These are phyloP conservation scores for Corythaeola cristata DNA, from an alignment of 2,113 vertebrate species.

Conservation along the genomic window DNA sequence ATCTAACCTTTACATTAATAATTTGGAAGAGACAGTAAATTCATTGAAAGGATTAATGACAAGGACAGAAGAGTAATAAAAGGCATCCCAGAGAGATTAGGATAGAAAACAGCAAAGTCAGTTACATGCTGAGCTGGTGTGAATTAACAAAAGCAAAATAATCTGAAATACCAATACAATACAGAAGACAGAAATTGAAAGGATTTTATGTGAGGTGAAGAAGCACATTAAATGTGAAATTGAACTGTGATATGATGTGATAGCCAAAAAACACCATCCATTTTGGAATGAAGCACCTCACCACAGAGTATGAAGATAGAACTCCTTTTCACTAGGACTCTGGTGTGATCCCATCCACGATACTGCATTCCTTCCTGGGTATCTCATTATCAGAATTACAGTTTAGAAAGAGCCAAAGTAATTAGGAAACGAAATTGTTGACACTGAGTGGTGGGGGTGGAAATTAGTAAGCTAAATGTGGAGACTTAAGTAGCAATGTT, in stretches of 20 bases:
- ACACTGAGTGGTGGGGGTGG: not conserved
- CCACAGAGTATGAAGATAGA: not conserved
- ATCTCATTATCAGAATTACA: not conserved
- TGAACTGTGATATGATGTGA: not conserved
- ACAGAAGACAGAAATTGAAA: not conserved
- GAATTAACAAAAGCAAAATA: slow-evolving; percentile 1
- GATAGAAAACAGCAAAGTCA: not conserved
- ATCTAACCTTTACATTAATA: slow-evolving; percentile 25
- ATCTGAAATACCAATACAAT: not conserved
- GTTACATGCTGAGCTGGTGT: not conserved
- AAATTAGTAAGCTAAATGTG: slow-evolving; percentile 21
- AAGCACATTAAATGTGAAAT: not conserved
- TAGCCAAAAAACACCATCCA: not conserved
- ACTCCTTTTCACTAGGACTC: not conserved
- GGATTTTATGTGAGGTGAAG: not conserved
- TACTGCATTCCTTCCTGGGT: not conserved
- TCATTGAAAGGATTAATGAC: slow-evolving; percentile 6
- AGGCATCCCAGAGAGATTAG: not conserved
- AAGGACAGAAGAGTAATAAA: slow-evolving; percentile 3
- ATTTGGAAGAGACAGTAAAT: slow-evolving; percentile 6
- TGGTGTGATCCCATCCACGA: not conserved
- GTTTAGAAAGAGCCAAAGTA: not conserved
- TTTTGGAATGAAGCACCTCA: not conserved
- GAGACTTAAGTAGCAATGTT: not conserved
- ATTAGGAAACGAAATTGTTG: slow-evolving; percentile 21